A percentile compares a stretch with the other conserved stretches of the same genome.
These are phyloP conservation scores for Temnothorax ravouxi DNA, from an alignment of 2,888 invertebrate genomes.

Conservation along the genomic window DNA sequence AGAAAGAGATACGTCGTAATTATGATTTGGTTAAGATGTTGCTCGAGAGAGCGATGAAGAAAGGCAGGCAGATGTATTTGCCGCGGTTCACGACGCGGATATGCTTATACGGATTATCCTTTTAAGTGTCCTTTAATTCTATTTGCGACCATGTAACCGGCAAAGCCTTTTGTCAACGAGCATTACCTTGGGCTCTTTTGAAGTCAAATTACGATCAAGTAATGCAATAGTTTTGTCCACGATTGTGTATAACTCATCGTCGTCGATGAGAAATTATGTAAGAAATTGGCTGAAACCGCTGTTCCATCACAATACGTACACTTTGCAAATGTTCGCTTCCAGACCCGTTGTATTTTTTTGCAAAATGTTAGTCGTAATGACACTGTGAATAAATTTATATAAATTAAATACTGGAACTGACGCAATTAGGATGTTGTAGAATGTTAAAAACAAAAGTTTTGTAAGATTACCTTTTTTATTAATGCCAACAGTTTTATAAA, in stretches of 20 bases:
- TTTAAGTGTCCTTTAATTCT: conserved; percentile 74
- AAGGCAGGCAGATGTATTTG: conserved; percentile 63
- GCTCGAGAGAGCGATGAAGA: neutral
- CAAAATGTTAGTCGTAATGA: neutral
- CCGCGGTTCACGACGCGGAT: conserved; percentile 56
- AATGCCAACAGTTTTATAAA: neutral
- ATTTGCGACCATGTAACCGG: conserved; percentile 61
- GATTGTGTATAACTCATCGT: conserved; percentile 60
- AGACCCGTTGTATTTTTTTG: neutral
- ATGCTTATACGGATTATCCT: conserved; percentile 68
- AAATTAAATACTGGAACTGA: neutral
- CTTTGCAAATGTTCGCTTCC: neutral
- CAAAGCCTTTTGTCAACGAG: conserved; percentile 74
- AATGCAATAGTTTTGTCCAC: conserved; percentile 67
- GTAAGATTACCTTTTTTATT: neutral
- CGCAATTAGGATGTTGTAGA: neutral
- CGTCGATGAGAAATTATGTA: conserved; percentile 2
- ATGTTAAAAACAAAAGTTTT: neutral
- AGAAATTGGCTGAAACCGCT: conserved; percentile 26
- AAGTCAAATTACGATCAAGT: conserved; percentile 73
- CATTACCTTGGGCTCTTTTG: conserved; percentile 70
- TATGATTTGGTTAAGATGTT: conserved; percentile 55
- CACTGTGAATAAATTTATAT: neutral
- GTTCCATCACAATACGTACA: neutral
- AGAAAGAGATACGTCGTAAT: conserved; percentile 67